These are phyloP conservation scores for Sorex fumeus DNA, from an alignment of 2,113 vertebrate genomes.

Conservation along the genomic window DNA sequence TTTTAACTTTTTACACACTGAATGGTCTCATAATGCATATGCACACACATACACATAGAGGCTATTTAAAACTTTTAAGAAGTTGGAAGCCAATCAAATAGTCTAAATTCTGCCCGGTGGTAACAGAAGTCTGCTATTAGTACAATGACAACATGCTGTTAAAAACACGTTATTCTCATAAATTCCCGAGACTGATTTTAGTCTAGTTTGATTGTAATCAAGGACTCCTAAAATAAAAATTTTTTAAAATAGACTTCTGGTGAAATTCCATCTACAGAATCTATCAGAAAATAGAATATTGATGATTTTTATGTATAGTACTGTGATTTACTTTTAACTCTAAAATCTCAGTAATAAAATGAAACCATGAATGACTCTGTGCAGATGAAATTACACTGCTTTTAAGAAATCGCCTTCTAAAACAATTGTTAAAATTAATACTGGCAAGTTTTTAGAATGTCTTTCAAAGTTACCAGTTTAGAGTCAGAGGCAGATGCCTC, in stretches of 20 bases:
- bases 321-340: constrained; percentile 40
- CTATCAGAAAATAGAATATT: background rate
- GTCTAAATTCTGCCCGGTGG: background rate
- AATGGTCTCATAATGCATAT: too few relatives aligned
- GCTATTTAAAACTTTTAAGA: background rate
- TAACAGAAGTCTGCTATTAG: background rate
- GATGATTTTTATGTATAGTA: background rate
- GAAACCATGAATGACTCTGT: constrained; percentile 8
- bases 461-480: background rate
- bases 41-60: too few relatives aligned
- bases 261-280: constrained; percentile 71
- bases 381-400: constrained; percentile 53
- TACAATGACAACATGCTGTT: too few relatives aligned
- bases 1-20: too few relatives aligned
- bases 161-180: background rate
- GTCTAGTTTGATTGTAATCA: constrained; percentile 30
- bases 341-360: constrained; percentile 51
- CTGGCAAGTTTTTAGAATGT: too few relatives aligned
- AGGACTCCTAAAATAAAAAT: background rate
- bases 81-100: too few relatives aligned
- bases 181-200: constrained; percentile 21
- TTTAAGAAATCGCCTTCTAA: background rate
- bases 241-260: constrained; percentile 3
- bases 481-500: too few relatives aligned
- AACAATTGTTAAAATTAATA: constrained; percentile 47